Evolutionary conservation across 2,113 vertebrate genomes (phyloP).

Genomic region (Daphoenositta chrysoptera): DNA sequence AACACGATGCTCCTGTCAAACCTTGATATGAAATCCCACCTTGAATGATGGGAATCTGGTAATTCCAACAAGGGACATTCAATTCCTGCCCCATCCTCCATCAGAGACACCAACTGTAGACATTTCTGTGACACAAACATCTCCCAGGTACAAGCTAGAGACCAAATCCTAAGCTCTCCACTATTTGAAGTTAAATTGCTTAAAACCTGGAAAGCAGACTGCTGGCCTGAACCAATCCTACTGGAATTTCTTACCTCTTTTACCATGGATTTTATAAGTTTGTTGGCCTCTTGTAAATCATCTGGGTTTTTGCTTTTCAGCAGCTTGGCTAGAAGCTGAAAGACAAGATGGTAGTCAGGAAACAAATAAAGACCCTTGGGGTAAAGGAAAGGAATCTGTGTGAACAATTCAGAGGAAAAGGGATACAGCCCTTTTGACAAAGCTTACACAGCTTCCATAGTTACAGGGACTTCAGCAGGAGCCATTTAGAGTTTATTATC

Average conservation of each 20-base stretch:
- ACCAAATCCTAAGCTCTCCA: not conserved
- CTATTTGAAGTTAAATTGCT: not conserved
- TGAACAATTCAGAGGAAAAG: not conserved
- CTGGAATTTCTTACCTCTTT: conserved; percentile 83
- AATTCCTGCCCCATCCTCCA: not conserved
- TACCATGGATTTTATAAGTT: conserved; percentile 96
- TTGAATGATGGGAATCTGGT: not conserved
- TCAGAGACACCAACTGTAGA: not conserved
- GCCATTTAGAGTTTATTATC: not conserved
- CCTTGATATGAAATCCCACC: not conserved
- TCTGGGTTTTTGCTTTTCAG: conserved; percentile 95
- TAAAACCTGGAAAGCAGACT: not conserved
- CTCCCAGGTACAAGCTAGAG: not conserved
- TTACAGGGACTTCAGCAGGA: not conserved
- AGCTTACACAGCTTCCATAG: not conserved
- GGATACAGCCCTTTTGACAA: not conserved
- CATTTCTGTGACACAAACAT: not conserved
- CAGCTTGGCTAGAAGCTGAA: conserved; percentile 86
- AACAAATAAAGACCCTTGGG: not conserved
- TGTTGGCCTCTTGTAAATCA: conserved; percentile 93
- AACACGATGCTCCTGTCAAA: not conserved
- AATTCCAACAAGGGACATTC: not conserved
- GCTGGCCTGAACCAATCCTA: not conserved
- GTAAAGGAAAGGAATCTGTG: not conserved
- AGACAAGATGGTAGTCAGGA: not conserved